Conservation (phyloP, 2,113 vertebrate species). For the Oreochromis niloticus region DNA sequence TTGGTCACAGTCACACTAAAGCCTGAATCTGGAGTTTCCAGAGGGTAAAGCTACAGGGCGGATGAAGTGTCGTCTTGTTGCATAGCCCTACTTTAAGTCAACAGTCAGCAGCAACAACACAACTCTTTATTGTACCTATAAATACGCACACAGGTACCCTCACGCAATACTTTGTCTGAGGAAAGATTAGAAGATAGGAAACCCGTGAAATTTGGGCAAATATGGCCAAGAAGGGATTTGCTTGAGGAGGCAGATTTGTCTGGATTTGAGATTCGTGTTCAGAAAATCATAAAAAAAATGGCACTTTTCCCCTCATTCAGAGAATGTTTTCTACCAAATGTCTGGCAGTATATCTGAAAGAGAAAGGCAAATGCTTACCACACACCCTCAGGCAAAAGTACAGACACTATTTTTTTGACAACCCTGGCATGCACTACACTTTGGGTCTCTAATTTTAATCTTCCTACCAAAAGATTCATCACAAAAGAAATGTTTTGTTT, state of each 20-base stretch:
- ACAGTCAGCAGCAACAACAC: conserved; percentile 66
- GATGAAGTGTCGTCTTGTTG: conserved; percentile 81
- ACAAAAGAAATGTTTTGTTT: conserved; percentile 2
- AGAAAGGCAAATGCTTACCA: conserved; percentile 62
- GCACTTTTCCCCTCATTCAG: conserved; percentile 51
- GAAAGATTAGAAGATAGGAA: conserved; percentile 1
- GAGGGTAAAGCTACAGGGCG: conserved; percentile 76
- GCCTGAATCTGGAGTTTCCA: conserved; percentile 72
- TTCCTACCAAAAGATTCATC: conserved; percentile 31
- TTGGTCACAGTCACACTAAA: conserved; percentile 84
- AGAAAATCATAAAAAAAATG: conserved; percentile 22
- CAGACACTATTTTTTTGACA: conserved; percentile 44
- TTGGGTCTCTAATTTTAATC: conserved; percentile 41
- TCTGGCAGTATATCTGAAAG: conserved; percentile 59
- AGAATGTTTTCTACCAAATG: conserved; percentile 9
- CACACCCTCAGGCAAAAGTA: conserved; percentile 51
- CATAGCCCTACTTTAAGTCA: conserved; percentile 80
- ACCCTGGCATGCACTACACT: conserved; percentile 63
- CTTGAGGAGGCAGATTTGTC: conserved; percentile 14
- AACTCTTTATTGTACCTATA: conserved; percentile 34
- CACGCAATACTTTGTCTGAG: conserved; percentile 12
- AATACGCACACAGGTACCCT: conserved; percentile 5
- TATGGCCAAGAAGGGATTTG: conserved; percentile 19
- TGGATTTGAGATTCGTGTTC: not conserved
- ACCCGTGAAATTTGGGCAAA: not conserved